A percentile compares a stretch with the other conserved stretches of the same genome.
Conservation (phyloP, 1,140 invertebrate genomes). For the Drosophila busckii region DNA sequence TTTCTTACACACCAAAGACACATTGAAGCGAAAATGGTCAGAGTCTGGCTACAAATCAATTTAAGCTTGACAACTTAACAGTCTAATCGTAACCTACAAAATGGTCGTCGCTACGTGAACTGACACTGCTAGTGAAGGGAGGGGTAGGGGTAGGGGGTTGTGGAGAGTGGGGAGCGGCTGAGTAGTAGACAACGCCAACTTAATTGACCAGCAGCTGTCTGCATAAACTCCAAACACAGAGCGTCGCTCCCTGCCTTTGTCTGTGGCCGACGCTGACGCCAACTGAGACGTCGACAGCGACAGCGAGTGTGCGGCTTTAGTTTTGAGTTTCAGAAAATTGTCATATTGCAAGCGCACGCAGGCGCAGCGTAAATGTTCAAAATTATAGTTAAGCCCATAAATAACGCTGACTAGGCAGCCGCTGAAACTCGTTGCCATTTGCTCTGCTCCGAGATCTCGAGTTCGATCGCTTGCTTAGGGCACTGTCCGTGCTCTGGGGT, state of each 20-base stretch:
- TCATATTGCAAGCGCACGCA: constrained; percentile 77
- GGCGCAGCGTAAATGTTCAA: constrained; percentile 75
- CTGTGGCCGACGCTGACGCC: no score
- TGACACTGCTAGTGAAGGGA: constrained; percentile 7
- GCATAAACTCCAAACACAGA: constrained; percentile 61
- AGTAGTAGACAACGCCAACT: constrained; percentile 41
- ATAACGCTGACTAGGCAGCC: constrained; percentile 62
- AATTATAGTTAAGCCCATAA: constrained; percentile 77
- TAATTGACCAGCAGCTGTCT: constrained; percentile 74
- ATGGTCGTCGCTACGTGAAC: constrained; percentile 52
- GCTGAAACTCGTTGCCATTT: constrained; percentile 46
- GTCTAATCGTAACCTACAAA: constrained; percentile 76
- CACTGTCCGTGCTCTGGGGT: constrained; percentile 63
- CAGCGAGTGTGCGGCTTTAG: no score
- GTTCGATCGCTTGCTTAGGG: constrained; percentile 23
- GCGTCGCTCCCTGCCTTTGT: constrained; percentile 13
- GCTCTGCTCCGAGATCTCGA: neutral
- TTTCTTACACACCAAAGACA: constrained; percentile 9
- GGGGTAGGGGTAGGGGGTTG: neutral
- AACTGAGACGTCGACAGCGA: no score
- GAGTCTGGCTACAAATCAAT: constrained; percentile 68
- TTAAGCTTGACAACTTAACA: constrained; percentile 76
- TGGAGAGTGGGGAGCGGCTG: neutral
- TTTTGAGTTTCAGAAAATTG: constrained; percentile 42
- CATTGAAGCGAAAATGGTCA: neutral